Base-by-base conservation (phyloP, 2,888 invertebrate genomes). In the Ashinkailepas kermadecensis region DNA sequence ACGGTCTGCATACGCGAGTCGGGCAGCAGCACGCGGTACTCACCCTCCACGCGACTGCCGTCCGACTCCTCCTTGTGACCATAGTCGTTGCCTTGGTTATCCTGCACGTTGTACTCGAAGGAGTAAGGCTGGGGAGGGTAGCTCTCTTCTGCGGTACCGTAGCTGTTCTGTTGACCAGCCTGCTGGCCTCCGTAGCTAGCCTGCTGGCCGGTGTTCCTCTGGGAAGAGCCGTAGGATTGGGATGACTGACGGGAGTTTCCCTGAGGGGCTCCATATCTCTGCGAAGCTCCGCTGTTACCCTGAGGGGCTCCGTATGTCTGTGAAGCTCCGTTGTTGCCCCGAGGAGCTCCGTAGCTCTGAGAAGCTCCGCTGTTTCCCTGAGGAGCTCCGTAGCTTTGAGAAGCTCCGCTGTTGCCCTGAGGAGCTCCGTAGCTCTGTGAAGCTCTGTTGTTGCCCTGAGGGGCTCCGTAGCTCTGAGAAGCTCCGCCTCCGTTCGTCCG, bases 11-110 rank as follows among this genome's bases (percentile, higher is more conserved):
- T 23, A 21, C 74, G 74, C 10, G 21, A 7, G 74, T 74, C 74
- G 74, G 74, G 74, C 74, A 74, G 74, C 54, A 56, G 54, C 74
- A 74, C 74, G 54, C 56, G 54, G 74, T 74, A 74, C 54, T 74
- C 18, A 56, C 74, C 74, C 56, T 74, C 56, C 21, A 21, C 21
- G 8, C 21, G 74, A 8, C 11, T 11, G 18, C 74, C 74, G 56
- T 74, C 74, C 54, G 18, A 21, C 18, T 54, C 21, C 74, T 54
- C 54, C 54, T 18, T 21, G 54, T 15, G 54, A 56, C 54, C 74
- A 56, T 39, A 74, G 54, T 74, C 54, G 56, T 18, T 21, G 56
- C 56, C 74, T 56, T 74, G 9, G 74, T 56, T 9, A 9, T 74
- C 56, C 54, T 74, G 18, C 9, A 74, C 74, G 18, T 54, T 12